Evolutionary conservation across 2,113 vertebrate genomes (phyloP).

Genomic region (Pangasianodon hypophthalmus): DNA sequence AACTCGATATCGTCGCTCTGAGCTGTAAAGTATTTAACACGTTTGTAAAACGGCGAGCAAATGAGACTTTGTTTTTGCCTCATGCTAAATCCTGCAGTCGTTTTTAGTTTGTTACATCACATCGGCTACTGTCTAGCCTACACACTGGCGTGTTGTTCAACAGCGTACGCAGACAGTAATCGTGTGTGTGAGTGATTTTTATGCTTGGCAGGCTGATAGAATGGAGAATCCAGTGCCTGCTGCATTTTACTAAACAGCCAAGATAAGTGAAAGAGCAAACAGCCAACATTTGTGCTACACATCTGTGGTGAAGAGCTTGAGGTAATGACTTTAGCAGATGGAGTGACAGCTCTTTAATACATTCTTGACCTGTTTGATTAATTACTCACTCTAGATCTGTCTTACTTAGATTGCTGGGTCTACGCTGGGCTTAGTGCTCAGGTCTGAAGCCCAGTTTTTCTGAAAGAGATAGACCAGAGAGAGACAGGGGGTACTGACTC

Average conservation of each 20-base stretch:
- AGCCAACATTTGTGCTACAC: background rate
- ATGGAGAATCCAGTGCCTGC: background rate
- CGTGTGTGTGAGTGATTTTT: constrained; percentile 1
- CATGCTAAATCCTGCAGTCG: background rate
- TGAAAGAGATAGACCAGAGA: background rate
- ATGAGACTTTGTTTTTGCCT: background rate
- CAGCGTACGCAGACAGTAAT: background rate
- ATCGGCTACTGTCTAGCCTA: background rate
- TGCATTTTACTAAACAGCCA: constrained; percentile 24
- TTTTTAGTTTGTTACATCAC: constrained; percentile 24
- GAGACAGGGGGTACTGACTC: background rate
- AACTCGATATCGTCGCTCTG: background rate
- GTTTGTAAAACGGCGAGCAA: background rate
- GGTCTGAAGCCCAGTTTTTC: background rate
- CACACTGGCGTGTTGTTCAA: background rate
- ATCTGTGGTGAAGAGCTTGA: constrained; percentile 8
- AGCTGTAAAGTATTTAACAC: background rate
- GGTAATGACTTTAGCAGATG: constrained; percentile 22
- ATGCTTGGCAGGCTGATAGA: constrained; percentile 30
- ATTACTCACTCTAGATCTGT: background rate
- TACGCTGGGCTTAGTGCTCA: background rate
- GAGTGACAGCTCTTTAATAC: background rate
- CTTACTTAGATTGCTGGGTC: background rate
- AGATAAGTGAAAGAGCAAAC: constrained; percentile 32
- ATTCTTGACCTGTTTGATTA: background rate